phyloP scores from a whole-genome alignment of 1,140 invertebrate genomes.

The Trichomalopsis sarcophagae region DNA sequence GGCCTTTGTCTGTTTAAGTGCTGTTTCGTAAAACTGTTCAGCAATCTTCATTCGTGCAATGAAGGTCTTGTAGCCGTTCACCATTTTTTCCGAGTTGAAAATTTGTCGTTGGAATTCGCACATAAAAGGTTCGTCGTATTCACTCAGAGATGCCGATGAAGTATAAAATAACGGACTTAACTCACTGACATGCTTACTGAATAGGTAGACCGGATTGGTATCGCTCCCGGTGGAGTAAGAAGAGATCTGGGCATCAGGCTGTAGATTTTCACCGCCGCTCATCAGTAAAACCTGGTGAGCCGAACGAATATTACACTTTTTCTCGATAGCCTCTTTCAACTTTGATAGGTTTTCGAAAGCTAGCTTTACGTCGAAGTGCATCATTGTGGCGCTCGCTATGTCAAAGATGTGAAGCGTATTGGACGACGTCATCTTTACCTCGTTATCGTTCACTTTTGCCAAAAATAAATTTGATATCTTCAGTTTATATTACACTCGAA shows the following conservation, averaged over 20 bases:
- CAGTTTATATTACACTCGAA: too few relatives aligned
- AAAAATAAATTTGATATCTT: neutral
- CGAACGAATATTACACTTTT: neutral
- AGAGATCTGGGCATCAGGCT: neutral
- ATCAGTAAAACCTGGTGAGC: constrained; percentile 18
- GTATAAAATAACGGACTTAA: neutral
- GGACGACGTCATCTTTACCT: neutral
- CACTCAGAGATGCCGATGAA: too few relatives aligned
- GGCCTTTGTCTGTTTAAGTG: neutral
- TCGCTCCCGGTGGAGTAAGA: constrained; percentile 35
- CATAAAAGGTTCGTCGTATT: neutral
- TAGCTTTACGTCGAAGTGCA: constrained; percentile 1
- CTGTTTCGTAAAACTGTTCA: neutral
- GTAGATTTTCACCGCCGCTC: constrained; percentile 8
- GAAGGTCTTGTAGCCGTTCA: neutral
- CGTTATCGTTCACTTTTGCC: neutral
- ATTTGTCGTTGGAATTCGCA: neutral
- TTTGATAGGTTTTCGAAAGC: neutral
- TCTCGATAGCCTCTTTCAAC: constrained; percentile 30
- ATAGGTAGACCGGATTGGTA: constrained; percentile 26
- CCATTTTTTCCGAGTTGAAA: neutral
- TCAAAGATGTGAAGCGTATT: constrained; percentile 20
- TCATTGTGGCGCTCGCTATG: neutral
- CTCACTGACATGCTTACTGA: neutral
- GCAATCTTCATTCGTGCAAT: neutral